These are phyloP conservation scores for Danio tinwini DNA, from an alignment of 2,797 vertebrate genomes.

Conservation along the genomic window DNA sequence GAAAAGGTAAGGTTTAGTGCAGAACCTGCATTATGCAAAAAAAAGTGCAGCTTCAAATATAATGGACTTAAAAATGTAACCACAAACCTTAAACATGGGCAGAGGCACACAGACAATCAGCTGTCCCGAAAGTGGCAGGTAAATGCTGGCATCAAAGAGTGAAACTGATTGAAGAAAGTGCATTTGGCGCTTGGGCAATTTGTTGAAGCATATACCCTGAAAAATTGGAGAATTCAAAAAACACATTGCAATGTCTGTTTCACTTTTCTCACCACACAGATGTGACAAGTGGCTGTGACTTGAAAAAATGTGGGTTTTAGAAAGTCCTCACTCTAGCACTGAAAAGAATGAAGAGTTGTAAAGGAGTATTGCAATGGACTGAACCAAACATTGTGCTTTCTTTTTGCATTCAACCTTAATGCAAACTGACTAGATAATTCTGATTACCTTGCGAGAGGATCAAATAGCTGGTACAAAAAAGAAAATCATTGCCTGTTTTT, in stretches of 20 bases:
- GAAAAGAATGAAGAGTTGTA: conserved; percentile 6
- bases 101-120: conserved; percentile 49
- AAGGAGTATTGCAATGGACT: conserved; percentile 47
- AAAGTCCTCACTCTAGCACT: conserved; percentile 2
- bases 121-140: conserved; percentile 47
- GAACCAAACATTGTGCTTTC: conserved; percentile 23
- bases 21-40: conserved; percentile 13
- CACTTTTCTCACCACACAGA: conserved; percentile 47
- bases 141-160: conserved; percentile 38
- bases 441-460: neutral
- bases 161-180: conserved; percentile 26
- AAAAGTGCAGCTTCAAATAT: conserved; percentile 17
- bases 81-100: conserved; percentile 20
- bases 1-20: conserved; percentile 1
- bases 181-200: conserved; percentile 31
- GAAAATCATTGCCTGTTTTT: neutral
- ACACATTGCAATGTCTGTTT: neutral
- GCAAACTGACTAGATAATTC: neutral
- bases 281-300: conserved; percentile 9
- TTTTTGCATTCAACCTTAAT: conserved; percentile 44
- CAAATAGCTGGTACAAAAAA: conserved; percentile 32
- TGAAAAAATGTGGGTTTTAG: neutral
- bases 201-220: conserved; percentile 33
- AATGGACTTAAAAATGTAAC: neutral
- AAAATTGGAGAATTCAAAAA: conserved; percentile 38